These are phyloP conservation scores for Eupithecia vulgata DNA, from an alignment of 2,888 invertebrate genomes.

Conservation along the genomic window DNA sequence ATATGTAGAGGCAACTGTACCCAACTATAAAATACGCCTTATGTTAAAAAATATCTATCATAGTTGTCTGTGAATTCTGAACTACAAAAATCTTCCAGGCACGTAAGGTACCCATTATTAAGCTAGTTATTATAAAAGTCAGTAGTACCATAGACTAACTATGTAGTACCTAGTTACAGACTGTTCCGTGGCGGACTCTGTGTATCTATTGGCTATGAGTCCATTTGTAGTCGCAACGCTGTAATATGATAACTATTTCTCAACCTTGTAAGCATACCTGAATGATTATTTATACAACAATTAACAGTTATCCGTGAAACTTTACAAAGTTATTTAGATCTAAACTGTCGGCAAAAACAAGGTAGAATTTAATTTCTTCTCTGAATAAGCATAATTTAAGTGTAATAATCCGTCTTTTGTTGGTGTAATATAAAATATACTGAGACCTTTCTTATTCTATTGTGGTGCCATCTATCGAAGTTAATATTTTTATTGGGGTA, in stretches of 20 bases:
- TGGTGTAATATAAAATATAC: constrained; percentile 17
- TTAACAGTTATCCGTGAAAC: constrained; percentile 18
- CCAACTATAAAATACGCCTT: not conserved
- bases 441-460: constrained; percentile 12
- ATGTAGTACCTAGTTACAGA: too few relatives aligned
- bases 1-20: not conserved
- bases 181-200: not conserved
- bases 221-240: not conserved
- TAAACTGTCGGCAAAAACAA: constrained; percentile 32
- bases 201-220: not conserved
- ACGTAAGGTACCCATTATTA: not conserved
- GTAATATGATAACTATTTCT: not conserved
- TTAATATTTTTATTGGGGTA: constrained; percentile 25
- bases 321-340: constrained; percentile 12
- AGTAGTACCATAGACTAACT: too few relatives aligned
- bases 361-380: constrained; percentile 14
- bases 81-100: not conserved
- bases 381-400: constrained; percentile 17
- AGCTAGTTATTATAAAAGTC: not conserved
- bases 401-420: constrained; percentile 35
- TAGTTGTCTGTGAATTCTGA: not conserved
- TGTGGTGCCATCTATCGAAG: constrained; percentile 4
- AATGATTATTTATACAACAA: not conserved
- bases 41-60: not conserved
- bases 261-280: not conserved